phyloP scores from a whole-genome alignment of 2,888 invertebrate genomes.

The Pasiphila rectangulata region DNA sequence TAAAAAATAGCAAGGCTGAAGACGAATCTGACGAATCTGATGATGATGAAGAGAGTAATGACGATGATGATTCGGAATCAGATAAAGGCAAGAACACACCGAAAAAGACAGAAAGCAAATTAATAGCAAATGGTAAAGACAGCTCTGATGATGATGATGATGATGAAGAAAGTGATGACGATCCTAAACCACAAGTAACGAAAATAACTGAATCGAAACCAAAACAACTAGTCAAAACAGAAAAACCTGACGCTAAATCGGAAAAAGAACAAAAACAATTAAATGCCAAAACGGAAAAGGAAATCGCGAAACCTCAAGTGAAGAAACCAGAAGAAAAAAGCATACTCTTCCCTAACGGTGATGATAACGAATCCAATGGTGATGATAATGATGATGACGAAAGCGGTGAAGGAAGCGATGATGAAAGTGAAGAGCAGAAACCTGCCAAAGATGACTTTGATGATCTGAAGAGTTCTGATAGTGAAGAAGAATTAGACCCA shows the following conservation, averaged over 20 bases:
- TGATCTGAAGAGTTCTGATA: slow-evolving; percentile 73
- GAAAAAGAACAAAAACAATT: not conserved
- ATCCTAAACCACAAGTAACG: not conserved
- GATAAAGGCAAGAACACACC: not conserved
- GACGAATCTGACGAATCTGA: slow-evolving; percentile 13
- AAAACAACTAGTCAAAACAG: not conserved
- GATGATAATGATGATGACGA: slow-evolving; percentile 27
- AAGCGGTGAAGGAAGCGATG: slow-evolving; percentile 30
- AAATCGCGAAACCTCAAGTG: not conserved
- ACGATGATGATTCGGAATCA: not conserved
- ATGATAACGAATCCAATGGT: slow-evolving; percentile 12
- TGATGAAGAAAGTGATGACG: not conserved
- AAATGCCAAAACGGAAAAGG: not conserved
- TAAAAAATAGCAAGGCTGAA: slow-evolving; percentile 20
- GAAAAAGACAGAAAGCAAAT: not conserved
- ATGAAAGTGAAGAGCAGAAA: slow-evolving; percentile 17
- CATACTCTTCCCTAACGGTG: slow-evolving; percentile 11
- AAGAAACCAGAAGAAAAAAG: slow-evolving; percentile 3
- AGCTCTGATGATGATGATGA: slow-evolving; percentile 7
- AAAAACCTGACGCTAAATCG: too few relatives aligned
- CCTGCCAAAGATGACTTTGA: slow-evolving; percentile 50
- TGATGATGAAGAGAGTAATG: slow-evolving; percentile 25
- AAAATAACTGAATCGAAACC: too few relatives aligned
- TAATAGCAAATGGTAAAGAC: slow-evolving; percentile 1
- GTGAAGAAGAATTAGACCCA: slow-evolving; percentile 42